Percentiles rank a stretch among this genome's conserved stretches.
phyloP scores from a whole-genome alignment of 2,888 invertebrate genomes.

The Stratiomys singularior region DNA sequence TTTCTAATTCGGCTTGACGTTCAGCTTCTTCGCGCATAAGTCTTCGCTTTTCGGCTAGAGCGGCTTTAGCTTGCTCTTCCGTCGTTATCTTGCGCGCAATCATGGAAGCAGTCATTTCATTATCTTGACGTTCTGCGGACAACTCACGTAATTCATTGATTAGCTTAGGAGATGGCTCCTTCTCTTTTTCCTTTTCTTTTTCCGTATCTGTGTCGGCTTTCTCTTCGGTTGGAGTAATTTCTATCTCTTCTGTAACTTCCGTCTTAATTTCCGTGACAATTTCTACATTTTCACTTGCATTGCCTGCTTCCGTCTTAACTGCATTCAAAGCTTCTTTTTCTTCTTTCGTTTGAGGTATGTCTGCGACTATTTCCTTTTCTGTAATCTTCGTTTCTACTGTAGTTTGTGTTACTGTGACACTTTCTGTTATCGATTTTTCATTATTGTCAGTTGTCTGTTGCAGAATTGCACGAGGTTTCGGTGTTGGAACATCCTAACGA shows the following conservation, averaged over 20 bases:
- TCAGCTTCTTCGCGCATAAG: conserved; percentile 92
- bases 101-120: conserved; percentile 71
- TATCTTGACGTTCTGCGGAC: conserved; percentile 57
- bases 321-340: conserved; percentile 64
- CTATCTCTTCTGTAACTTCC: conserved; percentile 57
- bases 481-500: conserved; percentile 55
- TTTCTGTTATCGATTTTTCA: conserved; percentile 22
- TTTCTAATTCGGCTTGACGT: conserved; percentile 86
- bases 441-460: conserved; percentile 35
- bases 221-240: conserved; percentile 59
- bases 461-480: conserved; percentile 52
- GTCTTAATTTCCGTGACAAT: conserved; percentile 49
- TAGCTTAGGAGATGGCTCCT: conserved; percentile 58
- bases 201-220: conserved; percentile 60
- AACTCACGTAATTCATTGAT: conserved; percentile 60
- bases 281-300: conserved; percentile 55
- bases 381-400: conserved; percentile 26
- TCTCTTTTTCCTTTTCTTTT: conserved; percentile 59
- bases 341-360: conserved; percentile 63
- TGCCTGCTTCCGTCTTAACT: conserved; percentile 59
- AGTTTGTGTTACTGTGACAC: conserved; percentile 21
- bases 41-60: conserved; percentile 87
- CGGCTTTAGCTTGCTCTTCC: conserved; percentile 93
- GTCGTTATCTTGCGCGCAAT: conserved; percentile 81
- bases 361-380: conserved; percentile 55